phyloP scores from a whole-genome alignment of 2,797 vertebrate species.

The Pyrrhura leucotis region DNA sequence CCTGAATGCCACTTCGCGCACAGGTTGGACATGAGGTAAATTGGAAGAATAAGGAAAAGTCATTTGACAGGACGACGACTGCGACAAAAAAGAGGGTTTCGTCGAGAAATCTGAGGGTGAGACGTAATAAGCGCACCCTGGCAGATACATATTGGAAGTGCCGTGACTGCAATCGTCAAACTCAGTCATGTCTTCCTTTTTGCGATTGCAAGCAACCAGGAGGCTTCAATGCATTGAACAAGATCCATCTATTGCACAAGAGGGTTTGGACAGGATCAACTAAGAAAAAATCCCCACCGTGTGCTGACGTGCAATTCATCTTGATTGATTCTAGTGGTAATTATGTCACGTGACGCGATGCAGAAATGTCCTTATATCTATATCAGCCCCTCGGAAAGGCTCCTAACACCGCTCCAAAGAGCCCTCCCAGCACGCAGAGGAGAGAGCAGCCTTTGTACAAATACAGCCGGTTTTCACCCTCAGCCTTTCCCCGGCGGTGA shows the following conservation, averaged over 20 bases:
- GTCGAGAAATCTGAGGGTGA: slow-evolving; percentile 95
- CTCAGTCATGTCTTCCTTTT: slow-evolving; percentile 94
- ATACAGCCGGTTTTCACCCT: background rate
- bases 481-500: background rate
- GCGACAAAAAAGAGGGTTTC: slow-evolving; percentile 95
- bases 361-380: slow-evolving; percentile 99
- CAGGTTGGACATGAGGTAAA: slow-evolving; percentile 94
- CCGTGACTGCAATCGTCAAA: slow-evolving; percentile 95
- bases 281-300: slow-evolving; percentile 95
- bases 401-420: slow-evolving; percentile 73
- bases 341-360: slow-evolving; percentile 99
- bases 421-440: slow-evolving; percentile 47
- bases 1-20: slow-evolving; percentile 95
- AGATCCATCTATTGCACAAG: slow-evolving; percentile 96
- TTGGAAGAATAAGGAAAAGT: slow-evolving; percentile 96
- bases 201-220: slow-evolving; percentile 76
- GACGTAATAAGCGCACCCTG: slow-evolving; percentile 96
- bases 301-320: slow-evolving; percentile 99
- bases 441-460: background rate
- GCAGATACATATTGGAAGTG: slow-evolving; percentile 96
- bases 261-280: slow-evolving; percentile 91
- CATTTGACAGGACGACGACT: slow-evolving; percentile 94
- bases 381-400: slow-evolving; percentile 91
- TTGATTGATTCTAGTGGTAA: slow-evolving; percentile 99
- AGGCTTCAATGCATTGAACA: slow-evolving; percentile 88